Conservation (phyloP, 2,888 invertebrate species). For the Sialis lutaria region DNA sequence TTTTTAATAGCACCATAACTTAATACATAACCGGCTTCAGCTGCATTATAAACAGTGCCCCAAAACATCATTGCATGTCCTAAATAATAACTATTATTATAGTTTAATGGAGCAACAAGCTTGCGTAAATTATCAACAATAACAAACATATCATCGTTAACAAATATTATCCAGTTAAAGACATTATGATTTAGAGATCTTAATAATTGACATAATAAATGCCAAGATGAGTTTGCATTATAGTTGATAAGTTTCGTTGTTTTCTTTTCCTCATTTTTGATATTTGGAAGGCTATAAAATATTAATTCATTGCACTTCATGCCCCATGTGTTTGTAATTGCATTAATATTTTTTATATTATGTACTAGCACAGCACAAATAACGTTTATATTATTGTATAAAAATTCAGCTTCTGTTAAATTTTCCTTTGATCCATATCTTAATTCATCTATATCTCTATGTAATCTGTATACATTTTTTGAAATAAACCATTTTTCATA, state of each 20-base stretch:
- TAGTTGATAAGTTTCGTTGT: constrained; percentile 12
- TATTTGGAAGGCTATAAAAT: constrained; percentile 13
- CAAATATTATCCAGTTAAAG: constrained; percentile 33
- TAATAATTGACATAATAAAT: constrained; percentile 17
- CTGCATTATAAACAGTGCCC: constrained; percentile 33
- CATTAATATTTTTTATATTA: constrained; percentile 13
- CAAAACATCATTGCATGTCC: constrained; percentile 35
- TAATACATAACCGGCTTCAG: constrained; percentile 34
- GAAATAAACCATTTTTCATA: not conserved
- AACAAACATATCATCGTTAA: constrained; percentile 34
- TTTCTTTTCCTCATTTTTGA: constrained; percentile 11
- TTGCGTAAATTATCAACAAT: constrained; percentile 35
- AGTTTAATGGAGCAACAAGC: constrained; percentile 27
- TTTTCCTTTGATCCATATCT: constrained; percentile 9
- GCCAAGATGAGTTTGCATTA: constrained; percentile 20
- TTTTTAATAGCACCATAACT: constrained; percentile 28
- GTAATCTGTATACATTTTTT: not conserved
- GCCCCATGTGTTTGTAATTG: constrained; percentile 20
- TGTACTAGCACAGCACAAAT: constrained; percentile 14
- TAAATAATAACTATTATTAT: constrained; percentile 28
- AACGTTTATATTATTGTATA: constrained; percentile 13
- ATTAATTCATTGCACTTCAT: constrained; percentile 19
- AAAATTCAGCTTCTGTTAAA: constrained; percentile 13
- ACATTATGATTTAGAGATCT: constrained; percentile 10
- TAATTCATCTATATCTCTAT: constrained; percentile 6